These are phyloP conservation scores for Pyrocoelia pectoralis DNA, from an alignment of 2,888 invertebrate species.

Conservation along the genomic window DNA sequence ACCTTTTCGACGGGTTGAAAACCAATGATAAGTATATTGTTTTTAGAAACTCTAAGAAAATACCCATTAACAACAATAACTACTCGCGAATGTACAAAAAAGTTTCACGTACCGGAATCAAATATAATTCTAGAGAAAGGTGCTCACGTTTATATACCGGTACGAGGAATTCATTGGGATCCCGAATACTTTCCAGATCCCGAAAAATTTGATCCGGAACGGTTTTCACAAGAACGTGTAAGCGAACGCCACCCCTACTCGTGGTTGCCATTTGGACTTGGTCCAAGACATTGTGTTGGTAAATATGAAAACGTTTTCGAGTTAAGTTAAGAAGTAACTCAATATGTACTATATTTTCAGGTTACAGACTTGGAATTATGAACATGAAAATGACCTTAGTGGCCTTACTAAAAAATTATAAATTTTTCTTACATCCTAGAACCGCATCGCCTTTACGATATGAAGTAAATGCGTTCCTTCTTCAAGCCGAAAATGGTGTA, in stretches of 20 bases:
- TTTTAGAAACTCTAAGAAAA: constrained; percentile 4
- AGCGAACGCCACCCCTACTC: not conserved
- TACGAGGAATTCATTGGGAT: not conserved
- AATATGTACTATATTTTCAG: no score
- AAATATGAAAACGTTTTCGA: no score
- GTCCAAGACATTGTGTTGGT: not conserved
- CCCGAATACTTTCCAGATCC: not conserved
- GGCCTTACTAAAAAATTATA: no score
- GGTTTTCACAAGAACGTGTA: not conserved
- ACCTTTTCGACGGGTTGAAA: no score
- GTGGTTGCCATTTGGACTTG: not conserved
- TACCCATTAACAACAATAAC: not conserved
- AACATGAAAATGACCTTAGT: no score
- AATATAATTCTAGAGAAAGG: not conserved
- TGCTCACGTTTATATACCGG: not conserved
- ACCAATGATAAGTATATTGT: no score
- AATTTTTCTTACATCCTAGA: no score
- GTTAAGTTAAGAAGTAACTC: no score
- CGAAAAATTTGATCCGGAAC: not conserved
- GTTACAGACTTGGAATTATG: no score
- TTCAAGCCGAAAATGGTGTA: no score
- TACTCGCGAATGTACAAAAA: not conserved
- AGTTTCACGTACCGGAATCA: not conserved
- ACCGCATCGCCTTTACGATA: no score
- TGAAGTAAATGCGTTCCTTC: no score